Percentiles rank a stretch among this genome's conserved stretches.
phyloP scores from a whole-genome alignment of 2,888 invertebrate species.

The Lysandra coridon region DNA sequence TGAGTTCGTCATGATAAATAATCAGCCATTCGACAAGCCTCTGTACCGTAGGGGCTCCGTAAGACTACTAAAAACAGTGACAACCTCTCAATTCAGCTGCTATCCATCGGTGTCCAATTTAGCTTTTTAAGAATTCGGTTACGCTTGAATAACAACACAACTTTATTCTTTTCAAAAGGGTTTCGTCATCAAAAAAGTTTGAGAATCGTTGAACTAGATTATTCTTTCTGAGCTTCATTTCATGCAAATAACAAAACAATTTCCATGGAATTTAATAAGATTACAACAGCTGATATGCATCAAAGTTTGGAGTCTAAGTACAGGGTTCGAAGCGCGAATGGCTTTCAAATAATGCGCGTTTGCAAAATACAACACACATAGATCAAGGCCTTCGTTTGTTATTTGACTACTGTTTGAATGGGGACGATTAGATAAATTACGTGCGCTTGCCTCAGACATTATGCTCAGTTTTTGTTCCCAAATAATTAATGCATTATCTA shows the following conservation, averaged over 20 bases:
- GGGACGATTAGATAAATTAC: constrained; percentile 55
- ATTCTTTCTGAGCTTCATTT: not conserved
- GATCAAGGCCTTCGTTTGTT: constrained; percentile 69
- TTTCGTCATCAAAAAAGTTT: too few species aligned
- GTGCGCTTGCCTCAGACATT: constrained; percentile 33
- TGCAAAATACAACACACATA: constrained; percentile 62
- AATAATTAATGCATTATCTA: constrained; percentile 21
- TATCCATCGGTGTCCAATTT: too few species aligned
- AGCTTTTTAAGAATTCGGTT: too few species aligned
- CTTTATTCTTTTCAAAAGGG: too few species aligned
- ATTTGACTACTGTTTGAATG: constrained; percentile 54
- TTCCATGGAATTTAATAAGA: constrained; percentile 11
- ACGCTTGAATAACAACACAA: too few species aligned
- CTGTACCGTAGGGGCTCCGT: too few species aligned
- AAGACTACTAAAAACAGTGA: too few species aligned
- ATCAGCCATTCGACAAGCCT: too few species aligned
- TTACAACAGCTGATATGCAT: constrained; percentile 32
- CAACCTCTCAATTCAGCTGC: too few species aligned
- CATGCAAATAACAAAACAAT: not conserved
- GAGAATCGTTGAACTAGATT: not conserved
- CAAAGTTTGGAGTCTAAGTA: constrained; percentile 35
- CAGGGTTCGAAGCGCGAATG: constrained; percentile 50
- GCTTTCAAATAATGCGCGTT: constrained; percentile 58
- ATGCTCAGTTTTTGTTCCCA: constrained; percentile 29
- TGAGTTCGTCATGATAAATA: too few species aligned